A percentile compares a stretch with the other conserved stretches of the same genome.
Evolutionary conservation across 2,113 vertebrate genomes (phyloP).

Genomic region (Neopipo cinnamomea): DNA sequence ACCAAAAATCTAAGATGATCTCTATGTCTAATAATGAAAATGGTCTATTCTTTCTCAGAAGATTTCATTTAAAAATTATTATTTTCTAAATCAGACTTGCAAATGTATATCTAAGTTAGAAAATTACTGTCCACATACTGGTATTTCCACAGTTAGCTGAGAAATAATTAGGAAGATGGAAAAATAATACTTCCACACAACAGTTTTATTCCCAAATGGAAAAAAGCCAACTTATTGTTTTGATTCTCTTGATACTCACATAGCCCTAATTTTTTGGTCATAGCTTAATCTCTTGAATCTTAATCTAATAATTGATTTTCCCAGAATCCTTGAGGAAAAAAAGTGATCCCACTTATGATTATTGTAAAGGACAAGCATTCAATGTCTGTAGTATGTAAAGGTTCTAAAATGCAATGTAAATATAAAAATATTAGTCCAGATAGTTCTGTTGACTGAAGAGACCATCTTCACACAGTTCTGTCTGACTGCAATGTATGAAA

Average conservation of each 20-base stretch:
- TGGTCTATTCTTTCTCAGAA: not conserved
- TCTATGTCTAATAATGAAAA: not conserved
- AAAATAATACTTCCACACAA: not conserved
- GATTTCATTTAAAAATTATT: not conserved
- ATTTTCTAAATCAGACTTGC: not conserved
- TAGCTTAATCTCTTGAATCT: not conserved
- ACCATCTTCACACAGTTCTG: not conserved
- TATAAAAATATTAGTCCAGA: not conserved
- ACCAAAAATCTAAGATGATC: not conserved
- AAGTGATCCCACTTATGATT: not conserved
- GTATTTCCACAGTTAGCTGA: not conserved
- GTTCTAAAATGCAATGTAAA: not conserved
- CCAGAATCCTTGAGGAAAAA: not conserved
- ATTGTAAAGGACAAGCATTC: not conserved
- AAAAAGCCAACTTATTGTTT: not conserved
- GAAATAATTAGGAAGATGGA: not conserved
- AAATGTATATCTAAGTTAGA: not conserved
- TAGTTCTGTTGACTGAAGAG: not conserved
- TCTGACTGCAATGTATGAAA: not conserved
- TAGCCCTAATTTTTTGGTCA: not conserved
- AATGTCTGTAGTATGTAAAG: not conserved
- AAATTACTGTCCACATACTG: not conserved
- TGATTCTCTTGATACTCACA: not conserved
- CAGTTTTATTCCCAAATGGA: not conserved
- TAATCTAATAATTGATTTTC: not conserved